These are phyloP conservation scores for Pristionchus mayeri DNA, from an alignment of 2,888 invertebrate genomes.

Conservation along the genomic window DNA sequence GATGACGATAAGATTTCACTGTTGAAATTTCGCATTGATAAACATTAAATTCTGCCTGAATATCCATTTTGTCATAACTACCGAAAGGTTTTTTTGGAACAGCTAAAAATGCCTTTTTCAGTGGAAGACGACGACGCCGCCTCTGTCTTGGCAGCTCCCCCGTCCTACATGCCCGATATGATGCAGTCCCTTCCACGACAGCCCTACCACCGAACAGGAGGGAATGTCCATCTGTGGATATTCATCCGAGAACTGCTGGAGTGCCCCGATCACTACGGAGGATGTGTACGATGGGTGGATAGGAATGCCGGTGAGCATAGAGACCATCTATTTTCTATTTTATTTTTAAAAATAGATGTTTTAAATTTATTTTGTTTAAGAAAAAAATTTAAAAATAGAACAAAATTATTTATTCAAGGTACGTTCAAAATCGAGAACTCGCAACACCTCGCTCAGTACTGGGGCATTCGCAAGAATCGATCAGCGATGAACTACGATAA, in stretches of 20 bases:
- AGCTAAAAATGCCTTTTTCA: slow-evolving; percentile 23
- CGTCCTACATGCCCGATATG: slow-evolving; percentile 1
- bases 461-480: slow-evolving; percentile 97
- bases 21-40: too few species aligned
- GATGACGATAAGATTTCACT: neutral
- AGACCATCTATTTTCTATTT: too few species aligned
- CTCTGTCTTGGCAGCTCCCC: neutral
- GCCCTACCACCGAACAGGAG: slow-evolving; percentile 52
- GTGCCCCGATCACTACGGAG: slow-evolving; percentile 89
- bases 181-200: neutral
- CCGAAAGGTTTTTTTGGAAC: too few species aligned
- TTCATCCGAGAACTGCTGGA: slow-evolving; percentile 95
- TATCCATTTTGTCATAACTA: too few species aligned
- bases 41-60: too few species aligned
- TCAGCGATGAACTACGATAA: slow-evolving; percentile 99
- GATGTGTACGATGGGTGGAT: slow-evolving; percentile 97
- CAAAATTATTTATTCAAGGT: slow-evolving; percentile 69
- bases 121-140: slow-evolving; percentile 60
- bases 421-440: slow-evolving; percentile 99
- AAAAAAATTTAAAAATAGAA: too few species aligned
- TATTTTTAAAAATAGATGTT: neutral
- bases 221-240: slow-evolving; percentile 94
- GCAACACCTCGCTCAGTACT: slow-evolving; percentile 93
- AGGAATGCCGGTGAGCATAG: slow-evolving; percentile 84
- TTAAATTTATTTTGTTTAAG: too few species aligned